Conservation (phyloP, 2,888 invertebrate species). For the Lacanobia oleracea region DNA sequence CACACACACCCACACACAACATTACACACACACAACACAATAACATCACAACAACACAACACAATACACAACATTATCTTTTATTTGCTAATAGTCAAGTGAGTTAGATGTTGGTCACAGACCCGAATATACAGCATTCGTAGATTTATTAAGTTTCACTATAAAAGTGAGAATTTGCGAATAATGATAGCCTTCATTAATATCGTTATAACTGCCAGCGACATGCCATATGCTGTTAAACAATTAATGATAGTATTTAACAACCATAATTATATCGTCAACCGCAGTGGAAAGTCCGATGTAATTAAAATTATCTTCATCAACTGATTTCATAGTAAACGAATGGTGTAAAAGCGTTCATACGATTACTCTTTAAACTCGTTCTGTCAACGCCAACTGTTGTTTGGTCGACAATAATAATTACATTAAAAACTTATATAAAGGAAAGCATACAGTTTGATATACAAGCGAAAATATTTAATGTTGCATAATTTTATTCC, state of each 20-base stretch:
- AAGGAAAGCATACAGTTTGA: neutral
- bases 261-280: conserved; percentile 11
- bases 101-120: too few species aligned
- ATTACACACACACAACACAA: too few species aligned
- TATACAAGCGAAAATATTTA: neutral
- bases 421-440: conserved; percentile 16
- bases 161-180: neutral
- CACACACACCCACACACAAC: too few species aligned
- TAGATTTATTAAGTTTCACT: neutral
- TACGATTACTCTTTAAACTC: conserved; percentile 39
- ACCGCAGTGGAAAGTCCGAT: conserved; percentile 1
- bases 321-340: conserved; percentile 39
- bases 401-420: conserved; percentile 43
- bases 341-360: conserved; percentile 16
- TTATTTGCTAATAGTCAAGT: too few species aligned
- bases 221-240: neutral
- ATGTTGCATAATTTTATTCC: too few species aligned
- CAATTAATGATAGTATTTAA: conserved; percentile 15
- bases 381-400: conserved; percentile 41
- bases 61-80: too few species aligned
- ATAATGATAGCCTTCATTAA: neutral
- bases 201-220: neutral
- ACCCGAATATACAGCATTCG: too few species aligned
- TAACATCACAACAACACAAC: too few species aligned
- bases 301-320: conserved; percentile 36